Evolutionary conservation across 1,140 invertebrate genomes (phyloP).

Genomic region (Phthorimaea operculella): DNA sequence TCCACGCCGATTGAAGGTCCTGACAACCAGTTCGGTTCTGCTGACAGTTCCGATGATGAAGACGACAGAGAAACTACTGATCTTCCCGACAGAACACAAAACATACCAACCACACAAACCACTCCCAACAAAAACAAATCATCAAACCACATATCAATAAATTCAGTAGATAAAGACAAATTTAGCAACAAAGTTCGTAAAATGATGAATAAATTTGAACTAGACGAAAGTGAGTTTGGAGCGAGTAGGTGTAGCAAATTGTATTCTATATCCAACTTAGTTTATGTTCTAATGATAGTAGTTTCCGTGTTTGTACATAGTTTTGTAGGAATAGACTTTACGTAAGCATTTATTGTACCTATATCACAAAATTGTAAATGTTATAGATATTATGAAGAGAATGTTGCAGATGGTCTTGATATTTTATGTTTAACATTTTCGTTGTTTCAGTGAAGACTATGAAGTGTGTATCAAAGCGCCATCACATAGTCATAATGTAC

Average conservation of each 20-base stretch:
- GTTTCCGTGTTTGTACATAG: slow-evolving; percentile 2
- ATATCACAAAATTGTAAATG: background rate
- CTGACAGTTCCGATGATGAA: slow-evolving; percentile 55
- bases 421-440: background rate
- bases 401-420: background rate
- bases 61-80: slow-evolving; percentile 43
- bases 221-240: slow-evolving; percentile 12
- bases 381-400: background rate
- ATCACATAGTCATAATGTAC: background rate
- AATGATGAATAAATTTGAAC: slow-evolving; percentile 47
- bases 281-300: background rate
- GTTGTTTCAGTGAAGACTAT: background rate
- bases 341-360: background rate
- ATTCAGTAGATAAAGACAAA: slow-evolving; percentile 36
- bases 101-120: slow-evolving; percentile 21
- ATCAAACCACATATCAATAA: slow-evolving; percentile 17
- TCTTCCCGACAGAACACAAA: slow-evolving; percentile 18
- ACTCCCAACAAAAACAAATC: slow-evolving; percentile 31
- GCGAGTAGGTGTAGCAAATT: background rate
- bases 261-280: background rate
- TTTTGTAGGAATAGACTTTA: background rate
- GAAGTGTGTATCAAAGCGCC: background rate
- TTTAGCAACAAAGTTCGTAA: slow-evolving; percentile 55
- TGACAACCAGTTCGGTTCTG: slow-evolving; percentile 56
- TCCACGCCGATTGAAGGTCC: slow-evolving; percentile 52